Conservation (phyloP, 2,113 vertebrate genomes). For the Oncorhynchus mykiss region DNA sequence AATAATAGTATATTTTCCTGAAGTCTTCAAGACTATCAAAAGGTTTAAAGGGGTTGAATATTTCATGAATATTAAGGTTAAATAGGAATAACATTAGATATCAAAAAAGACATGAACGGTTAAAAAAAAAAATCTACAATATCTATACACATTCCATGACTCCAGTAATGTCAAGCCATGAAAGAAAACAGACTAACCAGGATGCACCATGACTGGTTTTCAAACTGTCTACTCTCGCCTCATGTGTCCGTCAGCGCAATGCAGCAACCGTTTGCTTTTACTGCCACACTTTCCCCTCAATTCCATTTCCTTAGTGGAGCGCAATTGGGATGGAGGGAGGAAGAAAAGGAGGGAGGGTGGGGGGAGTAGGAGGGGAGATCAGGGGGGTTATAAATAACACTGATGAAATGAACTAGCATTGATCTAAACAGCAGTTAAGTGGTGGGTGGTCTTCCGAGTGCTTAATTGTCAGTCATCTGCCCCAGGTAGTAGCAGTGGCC, state of each 20-base stretch:
- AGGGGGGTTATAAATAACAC: conserved; percentile 70
- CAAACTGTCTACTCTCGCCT: conserved; percentile 7
- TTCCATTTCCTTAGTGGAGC: conserved; percentile 41
- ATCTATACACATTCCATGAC: background rate
- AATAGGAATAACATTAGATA: background rate
- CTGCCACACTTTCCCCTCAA: conserved; percentile 48
- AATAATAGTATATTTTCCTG: no score
- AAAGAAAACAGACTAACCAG: conserved; percentile 5
- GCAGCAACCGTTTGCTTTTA: conserved; percentile 51
- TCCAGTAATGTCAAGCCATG: background rate
- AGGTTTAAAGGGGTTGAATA: no score
- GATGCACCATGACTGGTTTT: background rate
- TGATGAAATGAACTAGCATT: conserved; percentile 74
- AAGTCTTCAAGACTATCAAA: no score
- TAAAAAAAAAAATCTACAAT: background rate
- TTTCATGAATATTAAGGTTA: no score
- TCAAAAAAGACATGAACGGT: background rate
- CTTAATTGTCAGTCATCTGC: conserved; percentile 80
- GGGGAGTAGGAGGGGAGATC: background rate
- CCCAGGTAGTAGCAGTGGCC: conserved; percentile 73
- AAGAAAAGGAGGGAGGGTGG: conserved; percentile 28
- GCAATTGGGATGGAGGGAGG: conserved; percentile 15
- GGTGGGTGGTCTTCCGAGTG: conserved; percentile 74
- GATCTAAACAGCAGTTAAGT: conserved; percentile 74
- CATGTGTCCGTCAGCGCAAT: conserved; percentile 41